phyloP scores from a whole-genome alignment of 2,797 vertebrate genomes.

The Epinephelus awoara region DNA sequence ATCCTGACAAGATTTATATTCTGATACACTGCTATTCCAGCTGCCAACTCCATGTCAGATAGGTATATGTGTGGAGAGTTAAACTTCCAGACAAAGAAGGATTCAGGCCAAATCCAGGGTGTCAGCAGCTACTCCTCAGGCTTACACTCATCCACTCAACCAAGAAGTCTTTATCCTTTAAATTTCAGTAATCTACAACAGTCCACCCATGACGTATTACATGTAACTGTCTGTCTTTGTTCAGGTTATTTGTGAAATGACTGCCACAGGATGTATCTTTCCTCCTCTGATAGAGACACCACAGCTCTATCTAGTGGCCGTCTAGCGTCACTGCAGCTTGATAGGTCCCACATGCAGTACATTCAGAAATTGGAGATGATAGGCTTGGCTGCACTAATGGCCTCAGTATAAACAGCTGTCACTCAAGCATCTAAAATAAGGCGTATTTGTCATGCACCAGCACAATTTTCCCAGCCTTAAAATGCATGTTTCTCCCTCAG shows the following conservation, averaged over 20 bases:
- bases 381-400: slow-evolving; percentile 50
- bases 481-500: slow-evolving; percentile 36
- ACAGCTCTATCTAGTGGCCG: slow-evolving; percentile 76
- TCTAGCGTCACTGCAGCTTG: slow-evolving; percentile 21
- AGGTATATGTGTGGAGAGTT: slow-evolving; percentile 16
- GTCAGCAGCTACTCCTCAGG: background rate
- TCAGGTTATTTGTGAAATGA: slow-evolving; percentile 3
- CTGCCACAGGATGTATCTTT: background rate
- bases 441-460: slow-evolving; percentile 36
- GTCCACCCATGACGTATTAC: background rate
- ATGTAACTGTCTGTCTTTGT: background rate
- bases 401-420: slow-evolving; percentile 42
- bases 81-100: slow-evolving; percentile 12
- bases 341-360: slow-evolving; percentile 5
- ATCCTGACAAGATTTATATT: background rate
- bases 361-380: slow-evolving; percentile 44
- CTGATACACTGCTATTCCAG: slow-evolving; percentile 1
- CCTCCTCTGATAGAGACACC: slow-evolving; percentile 22
- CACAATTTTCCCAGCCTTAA: slow-evolving; percentile 36
- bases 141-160: slow-evolving; percentile 12
- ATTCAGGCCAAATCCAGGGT: background rate
- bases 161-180: slow-evolving; percentile 6
- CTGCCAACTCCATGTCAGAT: slow-evolving; percentile 4
- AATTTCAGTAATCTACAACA: background rate
- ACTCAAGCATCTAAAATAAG: slow-evolving; percentile 39